A percentile compares a stretch with the other conserved stretches of the same genome.
Evolutionary conservation across 2,888 invertebrate genomes (phyloP).

Genomic region (Dryocosmus kuriphilus): DNA sequence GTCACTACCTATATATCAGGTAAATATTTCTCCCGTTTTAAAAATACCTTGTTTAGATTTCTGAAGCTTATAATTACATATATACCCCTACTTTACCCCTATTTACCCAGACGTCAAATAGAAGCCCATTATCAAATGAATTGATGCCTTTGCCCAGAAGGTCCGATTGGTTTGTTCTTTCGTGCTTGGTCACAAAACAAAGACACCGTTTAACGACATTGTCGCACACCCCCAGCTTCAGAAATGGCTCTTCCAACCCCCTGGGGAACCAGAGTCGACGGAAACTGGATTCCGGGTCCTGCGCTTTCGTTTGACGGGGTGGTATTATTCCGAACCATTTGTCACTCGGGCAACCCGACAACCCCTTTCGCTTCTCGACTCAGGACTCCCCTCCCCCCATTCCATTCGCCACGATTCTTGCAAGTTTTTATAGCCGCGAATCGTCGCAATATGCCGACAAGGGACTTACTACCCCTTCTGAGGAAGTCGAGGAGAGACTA

Average conservation of each 20-base stretch:
- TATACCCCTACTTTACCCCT: neutral
- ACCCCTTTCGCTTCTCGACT: constrained; percentile 72
- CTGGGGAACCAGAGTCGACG: constrained; percentile 53
- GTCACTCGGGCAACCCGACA: constrained; percentile 73
- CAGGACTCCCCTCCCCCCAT: constrained; percentile 49
- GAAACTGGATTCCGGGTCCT: constrained; percentile 63
- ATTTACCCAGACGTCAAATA: neutral
- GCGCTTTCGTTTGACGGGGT: constrained; percentile 67
- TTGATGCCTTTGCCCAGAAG: neutral
- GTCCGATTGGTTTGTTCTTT: constrained; percentile 15
- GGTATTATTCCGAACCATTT: constrained; percentile 78
- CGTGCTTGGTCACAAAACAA: constrained; percentile 62
- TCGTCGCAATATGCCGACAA: constrained; percentile 77
- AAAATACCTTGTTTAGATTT: neutral
- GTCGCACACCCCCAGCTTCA: constrained; percentile 60
- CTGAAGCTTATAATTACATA: neutral
- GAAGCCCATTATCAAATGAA: neutral
- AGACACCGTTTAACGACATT: constrained; percentile 72
- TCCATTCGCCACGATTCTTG: constrained; percentile 49
- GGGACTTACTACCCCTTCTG: constrained; percentile 69
- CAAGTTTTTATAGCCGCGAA: constrained; percentile 76
- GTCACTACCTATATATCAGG: neutral
- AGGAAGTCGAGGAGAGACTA: constrained; percentile 70
- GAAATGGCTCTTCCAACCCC: constrained; percentile 46
- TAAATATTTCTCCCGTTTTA: neutral